Evolutionary conservation across 2,797 vertebrate genomes (phyloP), one percentile per base, ranked within the genome.

Genomic region (Erethizon dorsatum): DNA sequence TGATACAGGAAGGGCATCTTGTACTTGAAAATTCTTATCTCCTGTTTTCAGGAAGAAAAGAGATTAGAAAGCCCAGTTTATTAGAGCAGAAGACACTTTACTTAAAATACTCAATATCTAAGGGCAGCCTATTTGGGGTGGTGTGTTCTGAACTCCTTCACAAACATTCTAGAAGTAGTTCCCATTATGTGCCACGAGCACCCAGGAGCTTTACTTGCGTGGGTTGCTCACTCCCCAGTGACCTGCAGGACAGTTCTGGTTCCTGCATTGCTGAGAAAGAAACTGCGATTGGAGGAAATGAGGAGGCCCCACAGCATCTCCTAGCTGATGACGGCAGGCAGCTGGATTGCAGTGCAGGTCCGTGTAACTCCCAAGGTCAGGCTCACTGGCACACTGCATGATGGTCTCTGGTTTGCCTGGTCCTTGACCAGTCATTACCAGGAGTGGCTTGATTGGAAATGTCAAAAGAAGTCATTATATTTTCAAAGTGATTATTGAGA

Each of bases 21-120:
- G 67, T 63, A 79, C 24, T 50, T 18, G 33, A 41, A 50, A 17
- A 8, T 63, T 78, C 75, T 77, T 71, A 14, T 57, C 78, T 83
- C 67, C 47, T 84, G 8, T 73, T 79, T 89, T 85, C 45, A 79
- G 54, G 79, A 88, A 93, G 71, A 79, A 63, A 77, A 83, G 57
- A 79, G 37, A 78, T 91, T 57, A 73, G 65, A 77, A 91, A 69
- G 5, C 47, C 50, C 54, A 83, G 56, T 75, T 83, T 31, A 73
- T 45, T n/a, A 37, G n/a, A 84, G 28, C 28, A 22, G 10, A 47
- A 59, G 31, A 37, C 57, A 52, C 13, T 54, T 83, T 47, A 61
- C 18, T 28, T 75, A 82, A 50, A 86, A 41, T 22, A 52, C 41
- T 22, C 37, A 41, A 18, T 78, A 67, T 20, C 45, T 45, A 0